Evolutionary conservation across 2,113 vertebrate genomes (phyloP).

Genomic region (Equus przewalskii): DNA sequence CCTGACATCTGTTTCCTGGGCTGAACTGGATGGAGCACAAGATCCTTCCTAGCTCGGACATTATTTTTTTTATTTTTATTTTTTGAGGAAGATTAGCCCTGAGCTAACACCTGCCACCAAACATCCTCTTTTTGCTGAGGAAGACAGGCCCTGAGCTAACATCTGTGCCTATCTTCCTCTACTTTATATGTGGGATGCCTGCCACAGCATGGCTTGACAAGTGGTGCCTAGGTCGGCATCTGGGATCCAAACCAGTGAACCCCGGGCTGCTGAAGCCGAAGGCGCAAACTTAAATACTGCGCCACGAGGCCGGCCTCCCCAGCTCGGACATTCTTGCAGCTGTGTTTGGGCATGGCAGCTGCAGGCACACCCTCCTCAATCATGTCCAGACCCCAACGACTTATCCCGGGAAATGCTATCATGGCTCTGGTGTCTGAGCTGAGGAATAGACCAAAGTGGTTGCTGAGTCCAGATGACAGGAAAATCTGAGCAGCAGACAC

Average conservation of each 20-base stretch:
- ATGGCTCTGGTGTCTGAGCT: neutral
- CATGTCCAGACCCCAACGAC: neutral
- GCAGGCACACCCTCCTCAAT: neutral
- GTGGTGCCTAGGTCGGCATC: no score
- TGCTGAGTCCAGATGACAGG: neutral
- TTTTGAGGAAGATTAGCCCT: no score
- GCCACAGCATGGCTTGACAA: no score
- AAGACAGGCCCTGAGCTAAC: no score
- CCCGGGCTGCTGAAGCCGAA: no score
- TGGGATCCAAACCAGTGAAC: no score
- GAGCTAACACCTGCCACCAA: no score
- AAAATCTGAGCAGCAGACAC: neutral
- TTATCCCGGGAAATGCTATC: neutral
- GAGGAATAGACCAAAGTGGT: neutral
- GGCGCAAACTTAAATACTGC: no score
- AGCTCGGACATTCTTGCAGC: neutral
- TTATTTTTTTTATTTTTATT: neutral
- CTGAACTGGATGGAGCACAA: neutral
- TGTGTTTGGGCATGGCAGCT: neutral
- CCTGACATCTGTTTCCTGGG: constrained; percentile 31
- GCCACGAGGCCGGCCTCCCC: no score
- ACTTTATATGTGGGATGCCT: no score
- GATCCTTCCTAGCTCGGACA: neutral
- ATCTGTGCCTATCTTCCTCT: no score
- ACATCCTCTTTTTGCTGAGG: no score